A percentile compares a stretch with the other conserved stretches of the same genome.
These are phyloP conservation scores for Myotis yumanensis DNA, from an alignment of 2,113 vertebrate genomes.

Conservation along the genomic window DNA sequence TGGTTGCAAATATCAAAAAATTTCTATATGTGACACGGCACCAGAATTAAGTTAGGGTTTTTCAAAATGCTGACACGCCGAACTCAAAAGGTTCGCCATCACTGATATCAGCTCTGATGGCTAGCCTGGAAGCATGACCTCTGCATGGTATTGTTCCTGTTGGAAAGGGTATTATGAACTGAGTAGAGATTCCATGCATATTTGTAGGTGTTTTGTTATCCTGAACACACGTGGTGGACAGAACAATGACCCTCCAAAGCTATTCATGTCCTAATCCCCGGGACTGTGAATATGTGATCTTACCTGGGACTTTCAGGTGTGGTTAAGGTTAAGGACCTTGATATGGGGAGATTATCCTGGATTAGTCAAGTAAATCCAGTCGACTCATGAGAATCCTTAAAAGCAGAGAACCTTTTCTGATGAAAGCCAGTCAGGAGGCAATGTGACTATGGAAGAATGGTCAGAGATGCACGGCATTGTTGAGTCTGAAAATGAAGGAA, in stretches of 20 bases:
- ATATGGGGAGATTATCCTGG: background rate
- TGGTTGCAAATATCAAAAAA: too few species aligned
- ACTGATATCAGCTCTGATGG: background rate
- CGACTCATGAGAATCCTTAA: background rate
- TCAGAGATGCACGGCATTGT: background rate
- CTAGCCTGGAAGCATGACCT: background rate
- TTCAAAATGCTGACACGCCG: too few species aligned
- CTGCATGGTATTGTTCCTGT: background rate
- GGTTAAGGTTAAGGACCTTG: background rate
- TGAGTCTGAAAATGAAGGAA: background rate
- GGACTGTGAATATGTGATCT: background rate
- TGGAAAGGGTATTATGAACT: background rate
- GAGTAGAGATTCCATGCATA: background rate
- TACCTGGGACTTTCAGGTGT: background rate
- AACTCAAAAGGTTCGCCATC: too few species aligned
- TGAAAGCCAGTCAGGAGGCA: background rate
- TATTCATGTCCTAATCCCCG: background rate
- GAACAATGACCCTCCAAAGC: background rate
- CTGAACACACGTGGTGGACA: background rate
- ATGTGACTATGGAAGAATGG: background rate
- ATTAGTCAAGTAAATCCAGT: background rate
- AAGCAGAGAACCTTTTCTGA: background rate
- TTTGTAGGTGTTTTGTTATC: background rate
- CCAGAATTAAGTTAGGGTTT: too few species aligned
- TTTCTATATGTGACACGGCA: too few species aligned